phyloP scores from a whole-genome alignment of 2,888 invertebrate species.

The Hyposoter didymator region DNA sequence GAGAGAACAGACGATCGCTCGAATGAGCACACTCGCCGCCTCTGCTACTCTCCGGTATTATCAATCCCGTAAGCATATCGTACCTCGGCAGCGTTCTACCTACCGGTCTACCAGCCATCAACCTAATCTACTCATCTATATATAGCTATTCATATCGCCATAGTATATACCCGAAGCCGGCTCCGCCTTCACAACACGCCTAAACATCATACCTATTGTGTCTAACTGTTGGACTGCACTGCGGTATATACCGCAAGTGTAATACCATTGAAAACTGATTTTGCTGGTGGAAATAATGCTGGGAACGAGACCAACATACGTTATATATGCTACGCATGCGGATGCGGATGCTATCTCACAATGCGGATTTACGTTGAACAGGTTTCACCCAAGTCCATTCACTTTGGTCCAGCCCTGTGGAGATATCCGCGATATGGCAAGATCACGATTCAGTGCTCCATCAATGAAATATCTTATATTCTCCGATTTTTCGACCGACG shows the following conservation, averaged over 20 bases:
- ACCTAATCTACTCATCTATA: slow-evolving; percentile 76
- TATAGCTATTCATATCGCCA: slow-evolving; percentile 67
- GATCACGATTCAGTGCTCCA: slow-evolving; percentile 3
- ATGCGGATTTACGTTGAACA: slow-evolving; percentile 33
- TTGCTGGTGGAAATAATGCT: slow-evolving; percentile 73
- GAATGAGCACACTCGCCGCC: slow-evolving; percentile 37
- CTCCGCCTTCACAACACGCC: slow-evolving; percentile 17
- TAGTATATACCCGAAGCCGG: slow-evolving; percentile 62
- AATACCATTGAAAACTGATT: slow-evolving; percentile 78
- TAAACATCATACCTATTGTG: slow-evolving; percentile 77
- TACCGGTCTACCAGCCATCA: slow-evolving; percentile 72
- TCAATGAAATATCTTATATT: background rate
- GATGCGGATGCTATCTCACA: slow-evolving; percentile 32
- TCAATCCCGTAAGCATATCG: slow-evolving; percentile 80
- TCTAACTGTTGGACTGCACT: slow-evolving; percentile 77
- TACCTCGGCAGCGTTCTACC: slow-evolving; percentile 73
- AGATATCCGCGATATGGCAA: background rate
- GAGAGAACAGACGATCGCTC: slow-evolving; percentile 38
- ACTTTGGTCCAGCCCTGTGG: slow-evolving; percentile 1
- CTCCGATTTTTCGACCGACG: background rate
- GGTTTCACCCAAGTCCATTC: slow-evolving; percentile 26
- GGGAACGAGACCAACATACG: slow-evolving; percentile 58
- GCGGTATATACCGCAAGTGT: slow-evolving; percentile 72
- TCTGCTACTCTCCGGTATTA: slow-evolving; percentile 71
- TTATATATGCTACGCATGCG: slow-evolving; percentile 32